These are phyloP conservation scores for Thereva unica DNA, from an alignment of 2,888 invertebrate genomes.

Conservation along the genomic window DNA sequence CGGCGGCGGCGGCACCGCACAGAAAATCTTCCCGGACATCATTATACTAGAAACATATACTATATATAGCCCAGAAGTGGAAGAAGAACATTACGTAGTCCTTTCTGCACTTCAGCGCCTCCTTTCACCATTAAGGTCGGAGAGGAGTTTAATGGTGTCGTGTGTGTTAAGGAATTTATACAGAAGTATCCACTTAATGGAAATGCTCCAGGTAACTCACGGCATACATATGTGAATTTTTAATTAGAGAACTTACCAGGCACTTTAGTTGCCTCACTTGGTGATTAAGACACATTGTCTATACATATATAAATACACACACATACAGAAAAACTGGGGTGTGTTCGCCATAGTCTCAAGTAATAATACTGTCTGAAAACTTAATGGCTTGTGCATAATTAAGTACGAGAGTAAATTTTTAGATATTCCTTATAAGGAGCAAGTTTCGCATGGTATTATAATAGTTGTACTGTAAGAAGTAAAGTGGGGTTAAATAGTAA, in stretches of 20 bases:
- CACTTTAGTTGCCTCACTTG: conserved; percentile 21
- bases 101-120: too few species aligned
- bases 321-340: too few species aligned
- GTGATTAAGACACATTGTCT: conserved; percentile 23
- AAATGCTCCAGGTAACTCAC: conserved; percentile 2
- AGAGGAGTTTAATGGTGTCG: conserved; percentile 23
- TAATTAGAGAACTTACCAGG: conserved; percentile 25
- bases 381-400: conserved; percentile 31
- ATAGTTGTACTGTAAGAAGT: too few species aligned
- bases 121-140: too few species aligned
- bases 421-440: too few species aligned
- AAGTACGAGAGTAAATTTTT: conserved; percentile 1
- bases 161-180: neutral
- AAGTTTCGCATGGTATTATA: too few species aligned
- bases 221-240: conserved; percentile 29
- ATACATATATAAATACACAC: neutral
- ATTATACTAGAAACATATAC: too few species aligned
- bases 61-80: too few species aligned
- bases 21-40: too few species aligned
- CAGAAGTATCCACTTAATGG: conserved; percentile 22
- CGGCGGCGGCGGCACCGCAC: too few species aligned
- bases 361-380: conserved; percentile 18
- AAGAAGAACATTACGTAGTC: too few species aligned
- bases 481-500: too few species aligned
- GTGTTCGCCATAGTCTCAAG: neutral